These are phyloP conservation scores for Tenthredo amoena DNA, from an alignment of 2,888 invertebrate genomes.

Conservation along the genomic window DNA sequence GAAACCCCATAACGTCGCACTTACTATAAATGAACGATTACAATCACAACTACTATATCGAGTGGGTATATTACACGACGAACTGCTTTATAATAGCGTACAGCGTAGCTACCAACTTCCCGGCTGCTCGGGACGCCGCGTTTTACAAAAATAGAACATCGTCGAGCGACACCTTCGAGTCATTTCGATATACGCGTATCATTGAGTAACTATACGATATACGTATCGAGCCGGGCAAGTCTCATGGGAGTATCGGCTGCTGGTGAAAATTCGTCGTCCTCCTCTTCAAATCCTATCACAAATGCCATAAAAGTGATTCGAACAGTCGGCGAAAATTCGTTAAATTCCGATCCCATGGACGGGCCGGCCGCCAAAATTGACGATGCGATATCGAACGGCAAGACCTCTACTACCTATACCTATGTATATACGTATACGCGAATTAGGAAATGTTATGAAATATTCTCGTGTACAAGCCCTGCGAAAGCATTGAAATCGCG, in stretches of 20 bases:
- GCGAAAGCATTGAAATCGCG: neutral
- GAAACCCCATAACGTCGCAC: slow-evolving; percentile 41
- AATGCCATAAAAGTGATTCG: neutral
- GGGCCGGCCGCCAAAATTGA: neutral
- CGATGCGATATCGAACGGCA: neutral
- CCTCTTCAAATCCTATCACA: neutral
- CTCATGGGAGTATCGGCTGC: slow-evolving; percentile 10
- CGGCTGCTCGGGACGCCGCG: slow-evolving; percentile 66
- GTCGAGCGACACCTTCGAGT: slow-evolving; percentile 68
- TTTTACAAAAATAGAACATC: slow-evolving; percentile 73
- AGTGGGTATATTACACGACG: slow-evolving; percentile 60
- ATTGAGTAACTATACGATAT: neutral
- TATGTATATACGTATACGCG: neutral
- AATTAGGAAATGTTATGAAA: neutral
- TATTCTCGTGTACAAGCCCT: neutral
- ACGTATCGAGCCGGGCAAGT: neutral
- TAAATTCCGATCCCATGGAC: neutral
- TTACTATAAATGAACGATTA: slow-evolving; percentile 41
- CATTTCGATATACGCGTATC: slow-evolving; percentile 31
- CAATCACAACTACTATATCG: slow-evolving; percentile 45
- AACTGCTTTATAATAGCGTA: slow-evolving; percentile 71
- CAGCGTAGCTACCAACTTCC: slow-evolving; percentile 70
- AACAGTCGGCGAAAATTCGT: neutral
- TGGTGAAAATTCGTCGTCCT: neutral
- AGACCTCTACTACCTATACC: no score